Percentiles rank a stretch among this genome's conserved stretches.
These are phyloP conservation scores for Cactoblastis cactorum DNA, from an alignment of 2,888 invertebrate genomes.

Conservation along the genomic window DNA sequence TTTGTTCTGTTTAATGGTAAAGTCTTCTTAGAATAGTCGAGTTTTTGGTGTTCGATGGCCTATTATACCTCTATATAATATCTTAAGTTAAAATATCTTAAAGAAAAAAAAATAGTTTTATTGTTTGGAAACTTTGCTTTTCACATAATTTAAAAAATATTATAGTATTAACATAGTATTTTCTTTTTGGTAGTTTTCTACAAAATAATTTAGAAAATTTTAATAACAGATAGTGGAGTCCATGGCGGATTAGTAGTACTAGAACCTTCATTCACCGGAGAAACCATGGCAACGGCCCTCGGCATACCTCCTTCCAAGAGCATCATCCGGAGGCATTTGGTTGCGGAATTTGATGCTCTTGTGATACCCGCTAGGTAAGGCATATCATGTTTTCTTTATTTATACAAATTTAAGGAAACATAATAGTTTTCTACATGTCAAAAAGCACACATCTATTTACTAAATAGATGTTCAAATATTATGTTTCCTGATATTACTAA, in stretches of 20 bases:
- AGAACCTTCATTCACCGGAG: conserved; percentile 95
- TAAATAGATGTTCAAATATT: conserved; percentile 30
- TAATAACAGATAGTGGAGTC: conserved; percentile 90
- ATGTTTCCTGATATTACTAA: conserved; percentile 29
- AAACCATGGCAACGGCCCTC: conserved; percentile 95
- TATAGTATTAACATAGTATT: no score
- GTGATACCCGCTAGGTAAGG: conserved; percentile 94
- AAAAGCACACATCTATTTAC: background rate
- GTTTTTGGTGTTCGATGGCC: no score
- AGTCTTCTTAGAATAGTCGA: no score
- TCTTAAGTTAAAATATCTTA: no score
- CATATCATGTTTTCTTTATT: conserved; percentile 13
- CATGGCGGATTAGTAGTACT: conserved; percentile 96
- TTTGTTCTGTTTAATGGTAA: no score
- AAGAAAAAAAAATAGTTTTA: no score
- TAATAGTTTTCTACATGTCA: conserved; percentile 37
- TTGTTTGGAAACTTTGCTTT: no score
- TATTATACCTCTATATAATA: no score
- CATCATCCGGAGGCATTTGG: conserved; percentile 94
- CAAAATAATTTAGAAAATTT: background rate
- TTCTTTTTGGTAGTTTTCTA: no score
- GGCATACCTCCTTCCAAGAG: conserved; percentile 96
- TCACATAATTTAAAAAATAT: no score
- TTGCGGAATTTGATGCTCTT: conserved; percentile 93
- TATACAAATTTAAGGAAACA: conserved; percentile 28